These are phyloP conservation scores for Cybosia mesomella DNA, from an alignment of 2,888 invertebrate genomes.

Conservation along the genomic window DNA sequence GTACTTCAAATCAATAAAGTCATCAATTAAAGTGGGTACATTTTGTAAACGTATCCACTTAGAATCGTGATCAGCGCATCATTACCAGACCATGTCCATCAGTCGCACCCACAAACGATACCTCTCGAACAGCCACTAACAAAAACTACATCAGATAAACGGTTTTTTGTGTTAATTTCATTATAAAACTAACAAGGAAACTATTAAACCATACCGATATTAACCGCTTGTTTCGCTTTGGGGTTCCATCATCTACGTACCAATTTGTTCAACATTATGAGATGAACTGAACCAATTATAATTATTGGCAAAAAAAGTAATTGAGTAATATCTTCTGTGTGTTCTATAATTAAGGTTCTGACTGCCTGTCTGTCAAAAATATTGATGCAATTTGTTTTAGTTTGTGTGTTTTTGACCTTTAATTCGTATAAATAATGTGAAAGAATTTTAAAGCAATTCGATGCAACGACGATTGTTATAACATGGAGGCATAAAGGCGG, in stretches of 20 bases:
- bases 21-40: not conserved
- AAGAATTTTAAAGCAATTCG: not conserved
- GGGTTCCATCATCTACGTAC: not conserved
- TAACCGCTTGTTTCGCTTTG: not conserved
- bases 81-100: slow-evolving; percentile 15
- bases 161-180: slow-evolving; percentile 13
- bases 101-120: slow-evolving; percentile 1
- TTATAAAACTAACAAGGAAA: slow-evolving; percentile 16
- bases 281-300: slow-evolving; percentile 57
- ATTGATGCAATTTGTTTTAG: slow-evolving; percentile 23
- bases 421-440: not conserved
- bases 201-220: slow-evolving; percentile 15
- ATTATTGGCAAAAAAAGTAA: slow-evolving; percentile 69
- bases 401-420: slow-evolving; percentile 50
- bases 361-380: slow-evolving; percentile 45
- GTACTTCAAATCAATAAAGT: not conserved
- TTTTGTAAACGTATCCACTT: not conserved
- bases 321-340: slow-evolving; percentile 66
- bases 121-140: not conserved
- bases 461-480: too few species aligned
- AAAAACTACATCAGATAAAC: slow-evolving; percentile 6
- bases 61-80: slow-evolving; percentile 21
- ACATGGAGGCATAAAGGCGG: too few species aligned
- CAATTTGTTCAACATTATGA: slow-evolving; percentile 22
- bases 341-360: slow-evolving; percentile 66